Percentiles rank a stretch among this genome's conserved stretches.
These are phyloP conservation scores for Papilio glaucus DNA, from an alignment of 1,140 invertebrate genomes.

Conservation along the genomic window DNA sequence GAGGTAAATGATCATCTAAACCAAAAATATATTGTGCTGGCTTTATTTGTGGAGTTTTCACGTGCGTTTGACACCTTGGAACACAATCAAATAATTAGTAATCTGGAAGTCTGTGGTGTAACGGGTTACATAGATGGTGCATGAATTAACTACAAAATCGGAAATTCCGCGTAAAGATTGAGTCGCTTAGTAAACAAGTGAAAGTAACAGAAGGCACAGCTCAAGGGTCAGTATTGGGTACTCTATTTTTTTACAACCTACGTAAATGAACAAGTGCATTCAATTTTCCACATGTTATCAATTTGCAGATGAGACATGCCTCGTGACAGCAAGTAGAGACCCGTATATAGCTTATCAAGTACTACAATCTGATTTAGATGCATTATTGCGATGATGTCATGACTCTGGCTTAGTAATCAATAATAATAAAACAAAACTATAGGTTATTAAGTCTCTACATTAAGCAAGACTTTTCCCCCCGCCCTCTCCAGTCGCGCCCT, in stretches of 20 bases:
- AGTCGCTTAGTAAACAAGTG: slow-evolving; percentile 32
- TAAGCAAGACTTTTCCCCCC: too few species aligned
- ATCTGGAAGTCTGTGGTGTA: slow-evolving; percentile 46
- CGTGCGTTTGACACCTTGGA: slow-evolving; percentile 50
- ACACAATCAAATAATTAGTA: slow-evolving; percentile 39
- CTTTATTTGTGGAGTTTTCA: slow-evolving; percentile 49
- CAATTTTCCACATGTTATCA: slow-evolving; percentile 43
- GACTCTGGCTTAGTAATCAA: slow-evolving; percentile 43
- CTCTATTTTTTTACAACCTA: slow-evolving; percentile 44
- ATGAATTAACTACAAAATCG: slow-evolving; percentile 43
- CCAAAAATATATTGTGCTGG: slow-evolving; percentile 43
- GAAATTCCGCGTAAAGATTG: slow-evolving; percentile 37
- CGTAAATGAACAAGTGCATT: slow-evolving; percentile 42
- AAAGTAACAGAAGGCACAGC: slow-evolving; percentile 39
- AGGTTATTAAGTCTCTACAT: slow-evolving; percentile 42
- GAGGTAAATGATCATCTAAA: slow-evolving; percentile 44
- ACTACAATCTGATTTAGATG: slow-evolving; percentile 43
- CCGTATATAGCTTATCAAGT: slow-evolving; percentile 25
- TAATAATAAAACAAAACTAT: slow-evolving; percentile 42
- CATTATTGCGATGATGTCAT: slow-evolving; percentile 41
- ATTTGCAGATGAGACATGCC: slow-evolving; percentile 53
- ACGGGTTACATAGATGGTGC: slow-evolving; percentile 44
- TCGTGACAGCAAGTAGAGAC: slow-evolving; percentile 41
- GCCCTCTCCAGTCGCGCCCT: too few species aligned
- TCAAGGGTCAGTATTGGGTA: slow-evolving; percentile 47